A percentile compares a stretch with the other conserved stretches of the same genome.
Evolutionary conservation across 2,888 invertebrate species (phyloP).

Genomic region (Protonemura montana): DNA sequence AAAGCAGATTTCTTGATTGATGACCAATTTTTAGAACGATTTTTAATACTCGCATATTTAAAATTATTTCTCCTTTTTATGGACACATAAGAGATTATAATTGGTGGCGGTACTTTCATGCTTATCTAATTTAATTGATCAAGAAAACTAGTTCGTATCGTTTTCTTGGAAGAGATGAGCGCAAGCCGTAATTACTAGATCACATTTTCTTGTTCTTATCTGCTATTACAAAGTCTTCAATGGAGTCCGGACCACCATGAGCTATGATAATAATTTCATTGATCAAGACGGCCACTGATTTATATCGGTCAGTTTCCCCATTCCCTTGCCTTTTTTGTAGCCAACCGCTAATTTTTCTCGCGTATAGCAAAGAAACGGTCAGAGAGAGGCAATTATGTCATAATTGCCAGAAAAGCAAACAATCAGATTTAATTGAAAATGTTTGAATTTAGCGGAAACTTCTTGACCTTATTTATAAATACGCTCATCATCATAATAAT

Average conservation of each 20-base stretch:
- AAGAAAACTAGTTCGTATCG: not conserved
- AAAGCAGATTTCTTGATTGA: not conserved
- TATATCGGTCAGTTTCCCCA: not conserved
- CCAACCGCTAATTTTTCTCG: not conserved
- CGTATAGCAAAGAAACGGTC: not conserved
- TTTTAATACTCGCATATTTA: not conserved
- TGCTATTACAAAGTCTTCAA: not conserved
- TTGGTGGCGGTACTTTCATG: not conserved
- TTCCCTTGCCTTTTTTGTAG: not conserved
- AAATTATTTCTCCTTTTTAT: not conserved
- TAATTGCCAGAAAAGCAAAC: not conserved
- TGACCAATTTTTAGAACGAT: not conserved
- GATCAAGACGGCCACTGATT: not conserved
- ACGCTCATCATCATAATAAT: constrained; percentile 18
- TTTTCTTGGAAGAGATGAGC: not conserved
- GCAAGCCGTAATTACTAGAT: not conserved
- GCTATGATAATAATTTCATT: not conserved
- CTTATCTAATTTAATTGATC: constrained; percentile 12
- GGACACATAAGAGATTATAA: not conserved
- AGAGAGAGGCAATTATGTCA: not conserved
- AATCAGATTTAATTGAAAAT: constrained; percentile 25
- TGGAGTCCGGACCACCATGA: not conserved
- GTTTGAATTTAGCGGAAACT: constrained; percentile 19
- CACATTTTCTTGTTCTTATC: not conserved
- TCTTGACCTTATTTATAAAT: constrained; percentile 25